Conservation (phyloP, 2,797 vertebrate species). For the Xerus rutilus region DNA sequence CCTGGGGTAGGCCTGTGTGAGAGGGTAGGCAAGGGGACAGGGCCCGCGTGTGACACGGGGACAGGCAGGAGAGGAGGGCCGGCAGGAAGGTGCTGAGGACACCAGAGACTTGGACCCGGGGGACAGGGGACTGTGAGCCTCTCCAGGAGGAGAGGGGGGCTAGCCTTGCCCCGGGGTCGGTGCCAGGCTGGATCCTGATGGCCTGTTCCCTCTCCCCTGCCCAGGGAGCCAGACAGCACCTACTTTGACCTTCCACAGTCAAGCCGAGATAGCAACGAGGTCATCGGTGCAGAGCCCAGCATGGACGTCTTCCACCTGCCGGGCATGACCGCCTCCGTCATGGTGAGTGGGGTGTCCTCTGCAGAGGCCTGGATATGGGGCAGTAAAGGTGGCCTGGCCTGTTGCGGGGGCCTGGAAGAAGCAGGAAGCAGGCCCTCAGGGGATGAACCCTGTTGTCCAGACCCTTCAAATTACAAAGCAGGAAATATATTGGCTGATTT, state of each 20-base stretch:
- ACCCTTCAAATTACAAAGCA: background rate
- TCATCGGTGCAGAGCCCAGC: constrained; percentile 89
- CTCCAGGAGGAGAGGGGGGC: accelerated
- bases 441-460: background rate
- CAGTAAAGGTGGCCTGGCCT: accelerated
- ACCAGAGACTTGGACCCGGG: accelerated
- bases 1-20: background rate
- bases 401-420: background rate
- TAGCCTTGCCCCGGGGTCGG: background rate
- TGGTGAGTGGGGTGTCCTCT: constrained; percentile 90
- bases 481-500: background rate
- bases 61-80: background rate
- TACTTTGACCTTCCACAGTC: constrained; percentile 96
- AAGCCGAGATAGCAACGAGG: constrained; percentile 81
- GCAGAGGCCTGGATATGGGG: accelerated
- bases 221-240: constrained; percentile 98
- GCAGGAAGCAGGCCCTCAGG: background rate
- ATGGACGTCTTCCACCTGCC: constrained; percentile 97
- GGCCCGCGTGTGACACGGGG: background rate
- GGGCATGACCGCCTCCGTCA: constrained; percentile 93
- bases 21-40: no score
- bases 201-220: constrained; percentile 78
- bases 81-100: background rate
- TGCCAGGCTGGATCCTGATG: background rate
- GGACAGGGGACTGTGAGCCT: background rate